Base-by-base conservation (phyloP, 2,113 vertebrate species). In the Hucho hucho region DNA sequence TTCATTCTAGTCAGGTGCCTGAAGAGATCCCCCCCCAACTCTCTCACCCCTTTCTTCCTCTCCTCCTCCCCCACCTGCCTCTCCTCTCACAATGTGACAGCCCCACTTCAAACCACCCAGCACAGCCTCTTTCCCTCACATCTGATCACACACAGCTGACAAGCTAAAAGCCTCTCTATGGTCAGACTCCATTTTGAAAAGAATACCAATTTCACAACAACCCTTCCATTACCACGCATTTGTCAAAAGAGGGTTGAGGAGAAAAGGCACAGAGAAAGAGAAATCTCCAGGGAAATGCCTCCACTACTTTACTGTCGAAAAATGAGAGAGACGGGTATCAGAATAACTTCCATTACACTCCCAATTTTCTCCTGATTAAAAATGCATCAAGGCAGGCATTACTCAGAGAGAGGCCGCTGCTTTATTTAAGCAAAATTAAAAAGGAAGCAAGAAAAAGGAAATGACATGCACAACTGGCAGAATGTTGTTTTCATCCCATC, bases 161-260 rank as follows among this genome's bases (percentile, higher is more conserved):
- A 85, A 79, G 80, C 89, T 91, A 87, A 93, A 90, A 90, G 89
- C 86, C 81, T 81, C 69, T 47, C 37, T 53, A 72, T 82, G 80
- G 77, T 86, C 84, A 64, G 81, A 84, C 79, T 86, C 88, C 90
- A 89, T 89, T 89, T 90, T 64, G 81, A 81, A 87, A 91, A 90
- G 85, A 89, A 90, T 81, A 81, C 81, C 88, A 87, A 88, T 90
- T 90, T 90, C 83, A 86, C 80, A 89, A 90, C 87, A 88, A 86
- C 79, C 83, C 74, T 72, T 78, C 86, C 85, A 89, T 91, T 90
- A 92, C 77, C 74, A 83, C 85, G 79, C 80, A 81, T 88, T 89
- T 90, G 82, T 88, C 81, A 81, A 78, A 75, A 49, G 85, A 79
- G 81, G 81, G 83, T 82, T 80, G 80, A 77, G 69, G 73, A 37